Base-by-base conservation (phyloP, 92 coral and sea anemone species). In the Ricordea florida region DNA sequence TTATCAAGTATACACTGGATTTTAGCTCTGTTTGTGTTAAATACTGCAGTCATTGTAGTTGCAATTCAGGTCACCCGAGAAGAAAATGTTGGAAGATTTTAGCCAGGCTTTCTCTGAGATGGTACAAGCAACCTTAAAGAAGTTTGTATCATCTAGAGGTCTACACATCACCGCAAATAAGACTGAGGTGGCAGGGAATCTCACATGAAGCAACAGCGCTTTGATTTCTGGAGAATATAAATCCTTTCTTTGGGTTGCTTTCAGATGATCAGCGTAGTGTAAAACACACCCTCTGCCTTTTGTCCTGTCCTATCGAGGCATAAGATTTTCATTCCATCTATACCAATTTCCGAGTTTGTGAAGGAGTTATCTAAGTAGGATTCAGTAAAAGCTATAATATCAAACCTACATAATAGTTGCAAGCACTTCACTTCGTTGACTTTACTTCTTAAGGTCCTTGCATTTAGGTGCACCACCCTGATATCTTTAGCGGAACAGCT, bases 171-270 rank as follows among this genome's bases (percentile, higher is more conserved):
- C 83, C 10, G 76, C 53, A 24, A 77, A 64, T 65, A 77, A 48
- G 2, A 24, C 38, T 26, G 64, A 23, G 26, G 4, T 49, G 10
- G 51, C 15, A 36, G 84, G 84, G 37, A 84, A 77, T 59, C 68
- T 84, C 21, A 84, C 47, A 13, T 76, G 84, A 17, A 84, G 26
- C 84, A 81, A 85, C 5, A 79, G 46, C 23, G 89, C 89, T 69
- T 84, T 84, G 14, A 84, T 34, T 9, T 57, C 79, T 2, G 27
- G 36, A 2, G 21, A 57, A 23, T 13, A 0, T 29, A 84, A 21
- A 36, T 76, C 79, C 31, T 61, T 76, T 24, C 84, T 20, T 13
- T 85, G 80, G 6, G 38, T 63, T 9, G 60, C 85, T 53, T 71
- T 46, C 25, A 70, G 64, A 35, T 85, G 81, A 32, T 79, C 85